A percentile compares a stretch with the other conserved stretches of the same genome.
Conservation (phyloP, 2,888 invertebrate species). For the Argyra leucocephala region DNA sequence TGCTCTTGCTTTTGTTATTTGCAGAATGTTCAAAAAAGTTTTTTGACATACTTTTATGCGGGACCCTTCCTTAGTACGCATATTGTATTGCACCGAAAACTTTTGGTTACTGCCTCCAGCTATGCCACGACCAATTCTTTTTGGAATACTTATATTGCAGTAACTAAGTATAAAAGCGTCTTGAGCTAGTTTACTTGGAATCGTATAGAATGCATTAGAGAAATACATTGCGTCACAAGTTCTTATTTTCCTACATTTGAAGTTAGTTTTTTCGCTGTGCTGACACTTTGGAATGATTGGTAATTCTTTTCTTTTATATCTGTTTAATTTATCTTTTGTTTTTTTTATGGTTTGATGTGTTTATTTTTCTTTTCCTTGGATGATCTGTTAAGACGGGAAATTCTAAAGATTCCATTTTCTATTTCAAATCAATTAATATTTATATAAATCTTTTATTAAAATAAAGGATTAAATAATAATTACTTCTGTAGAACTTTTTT, state of each 20-base stretch:
- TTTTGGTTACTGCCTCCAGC: background rate
- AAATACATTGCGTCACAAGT: background rate
- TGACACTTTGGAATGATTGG: background rate
- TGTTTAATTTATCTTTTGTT: background rate
- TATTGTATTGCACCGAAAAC: background rate
- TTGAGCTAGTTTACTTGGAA: constrained; percentile 9
- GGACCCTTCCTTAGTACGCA: background rate
- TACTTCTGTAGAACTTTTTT: no score
- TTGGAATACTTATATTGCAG: constrained; percentile 7
- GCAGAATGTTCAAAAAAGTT: constrained; percentile 19
- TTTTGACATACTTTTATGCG: constrained; percentile 16
- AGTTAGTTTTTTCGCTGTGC: background rate
- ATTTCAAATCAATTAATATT: no score
- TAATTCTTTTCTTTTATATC: background rate
- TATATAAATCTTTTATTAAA: no score
- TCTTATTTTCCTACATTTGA: background rate
- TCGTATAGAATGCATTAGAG: background rate
- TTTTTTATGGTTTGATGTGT: no score
- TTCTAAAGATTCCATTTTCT: no score
- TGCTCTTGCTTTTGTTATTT: constrained; percentile 18
- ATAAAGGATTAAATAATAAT: no score
- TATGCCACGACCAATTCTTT: constrained; percentile 4
- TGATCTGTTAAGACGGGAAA: no score
- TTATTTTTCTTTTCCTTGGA: no score
- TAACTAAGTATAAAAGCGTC: constrained; percentile 15